phyloP scores from a whole-genome alignment of 2,888 invertebrate species.

The Ochlodes sylvanus region DNA sequence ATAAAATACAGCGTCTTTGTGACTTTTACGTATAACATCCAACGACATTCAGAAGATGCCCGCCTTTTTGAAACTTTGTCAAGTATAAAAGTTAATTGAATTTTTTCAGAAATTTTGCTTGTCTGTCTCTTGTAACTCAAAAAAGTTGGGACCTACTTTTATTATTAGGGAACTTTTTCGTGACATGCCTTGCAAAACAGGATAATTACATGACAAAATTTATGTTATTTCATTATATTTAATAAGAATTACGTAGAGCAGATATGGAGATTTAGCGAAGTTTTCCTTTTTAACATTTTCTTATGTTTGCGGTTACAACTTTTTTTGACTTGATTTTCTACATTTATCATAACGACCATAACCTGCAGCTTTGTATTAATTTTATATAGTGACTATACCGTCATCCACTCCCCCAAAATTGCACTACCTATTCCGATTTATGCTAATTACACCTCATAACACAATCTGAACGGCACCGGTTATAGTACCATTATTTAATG shows the following conservation, averaged over 20 bases:
- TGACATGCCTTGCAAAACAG: constrained; percentile 50
- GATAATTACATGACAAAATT: constrained; percentile 35
- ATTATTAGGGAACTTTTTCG: constrained; percentile 67
- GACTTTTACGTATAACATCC: constrained; percentile 15
- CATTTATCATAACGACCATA: too few species aligned
- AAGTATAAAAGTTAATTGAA: constrained; percentile 64
- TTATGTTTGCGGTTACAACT: background rate
- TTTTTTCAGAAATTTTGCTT: constrained; percentile 64
- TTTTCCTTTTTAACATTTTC: constrained; percentile 5
- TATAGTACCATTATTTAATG: too few species aligned
- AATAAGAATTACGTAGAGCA: background rate
- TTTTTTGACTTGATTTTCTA: background rate
- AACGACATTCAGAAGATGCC: constrained; percentile 40
- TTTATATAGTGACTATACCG: too few species aligned
- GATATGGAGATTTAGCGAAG: constrained; percentile 5
- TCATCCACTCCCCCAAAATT: too few species aligned
- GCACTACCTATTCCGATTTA: too few species aligned
- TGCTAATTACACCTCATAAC: too few species aligned
- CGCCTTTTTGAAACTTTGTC: constrained; percentile 49
- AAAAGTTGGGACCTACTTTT: constrained; percentile 63
- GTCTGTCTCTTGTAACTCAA: constrained; percentile 53
- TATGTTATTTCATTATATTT: constrained; percentile 23
- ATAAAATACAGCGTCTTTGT: constrained; percentile 8
- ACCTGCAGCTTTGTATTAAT: too few species aligned
- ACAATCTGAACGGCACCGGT: too few species aligned